A percentile compares a stretch with the other conserved stretches of the same genome.
phyloP scores from a whole-genome alignment of 1,140 invertebrate species.

The Aphaenogaster rudis region DNA sequence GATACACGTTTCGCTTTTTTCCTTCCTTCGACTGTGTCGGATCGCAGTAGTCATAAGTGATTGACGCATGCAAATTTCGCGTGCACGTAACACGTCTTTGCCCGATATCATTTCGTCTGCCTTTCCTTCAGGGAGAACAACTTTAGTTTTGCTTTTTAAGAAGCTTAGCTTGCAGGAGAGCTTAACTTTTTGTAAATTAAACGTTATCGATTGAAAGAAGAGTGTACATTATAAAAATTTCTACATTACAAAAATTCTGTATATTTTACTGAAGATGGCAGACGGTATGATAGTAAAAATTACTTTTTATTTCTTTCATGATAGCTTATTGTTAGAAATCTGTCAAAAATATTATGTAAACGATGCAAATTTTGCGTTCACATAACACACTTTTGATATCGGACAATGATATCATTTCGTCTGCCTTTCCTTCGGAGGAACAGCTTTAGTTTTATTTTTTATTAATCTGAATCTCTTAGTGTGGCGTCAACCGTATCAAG shows the following conservation, averaged over 20 bases:
- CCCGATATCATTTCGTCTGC: constrained; percentile 14
- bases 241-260: not conserved
- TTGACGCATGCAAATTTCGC: constrained; percentile 42
- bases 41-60: constrained; percentile 24
- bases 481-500: too few relatives aligned
- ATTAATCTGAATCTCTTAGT: too few relatives aligned
- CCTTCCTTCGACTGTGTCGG: constrained; percentile 1
- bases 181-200: not conserved
- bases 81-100: not conserved
- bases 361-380: too few relatives aligned
- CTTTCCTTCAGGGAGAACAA: not conserved
- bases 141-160: not conserved
- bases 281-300: not conserved
- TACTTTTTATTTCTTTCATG: too few relatives aligned
- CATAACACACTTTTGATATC: too few relatives aligned
- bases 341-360: too few relatives aligned
- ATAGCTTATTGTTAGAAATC: too few relatives aligned
- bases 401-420: too few relatives aligned
- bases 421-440: too few relatives aligned
- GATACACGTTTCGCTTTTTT: constrained; percentile 29
- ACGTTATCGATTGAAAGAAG: not conserved
- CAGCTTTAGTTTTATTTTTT: too few relatives aligned
- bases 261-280: not conserved
- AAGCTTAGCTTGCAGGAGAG: not conserved
- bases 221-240: not conserved